Conservation (phyloP, 2,888 invertebrate species). For the Drosophila atroscutellata region DNA sequence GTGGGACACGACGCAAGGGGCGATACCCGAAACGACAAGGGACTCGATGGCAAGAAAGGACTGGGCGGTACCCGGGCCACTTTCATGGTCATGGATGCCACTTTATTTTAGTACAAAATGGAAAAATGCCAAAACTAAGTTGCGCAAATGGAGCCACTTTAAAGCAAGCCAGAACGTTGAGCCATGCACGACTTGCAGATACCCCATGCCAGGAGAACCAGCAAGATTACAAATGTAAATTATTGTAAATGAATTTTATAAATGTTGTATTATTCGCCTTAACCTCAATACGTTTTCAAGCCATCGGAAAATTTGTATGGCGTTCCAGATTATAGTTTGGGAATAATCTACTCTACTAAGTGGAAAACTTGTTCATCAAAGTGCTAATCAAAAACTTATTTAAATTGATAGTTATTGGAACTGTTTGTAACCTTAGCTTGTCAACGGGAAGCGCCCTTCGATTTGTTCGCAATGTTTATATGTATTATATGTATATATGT, state of each 20-base stretch:
- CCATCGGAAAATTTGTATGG: not conserved
- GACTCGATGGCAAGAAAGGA: not conserved
- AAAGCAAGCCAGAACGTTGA: constrained; percentile 15
- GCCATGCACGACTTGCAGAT: constrained; percentile 7
- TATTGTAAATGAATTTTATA: not conserved
- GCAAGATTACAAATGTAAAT: not conserved
- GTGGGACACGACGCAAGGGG: constrained; percentile 36
- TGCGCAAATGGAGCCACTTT: constrained; percentile 46
- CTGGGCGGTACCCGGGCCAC: constrained; percentile 24
- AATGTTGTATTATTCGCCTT: not conserved
- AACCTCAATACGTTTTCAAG: not conserved
- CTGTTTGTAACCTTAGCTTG: not conserved
- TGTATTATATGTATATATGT: no score
- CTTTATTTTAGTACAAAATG: constrained; percentile 57
- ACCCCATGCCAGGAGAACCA: not conserved
- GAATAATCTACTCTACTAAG: not conserved
- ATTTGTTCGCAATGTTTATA: no score
- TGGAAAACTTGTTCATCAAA: no score
- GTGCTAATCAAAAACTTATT: not conserved
- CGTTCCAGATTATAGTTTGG: not conserved
- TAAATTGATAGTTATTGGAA: not conserved
- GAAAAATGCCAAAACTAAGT: constrained; percentile 39
- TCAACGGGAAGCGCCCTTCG: not conserved
- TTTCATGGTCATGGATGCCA: constrained; percentile 51
- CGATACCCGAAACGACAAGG: not conserved